Percentiles rank a stretch among this genome's conserved stretches.
phyloP scores from a whole-genome alignment of 2,113 vertebrate genomes.

The Rhagologus leucostigma region DNA sequence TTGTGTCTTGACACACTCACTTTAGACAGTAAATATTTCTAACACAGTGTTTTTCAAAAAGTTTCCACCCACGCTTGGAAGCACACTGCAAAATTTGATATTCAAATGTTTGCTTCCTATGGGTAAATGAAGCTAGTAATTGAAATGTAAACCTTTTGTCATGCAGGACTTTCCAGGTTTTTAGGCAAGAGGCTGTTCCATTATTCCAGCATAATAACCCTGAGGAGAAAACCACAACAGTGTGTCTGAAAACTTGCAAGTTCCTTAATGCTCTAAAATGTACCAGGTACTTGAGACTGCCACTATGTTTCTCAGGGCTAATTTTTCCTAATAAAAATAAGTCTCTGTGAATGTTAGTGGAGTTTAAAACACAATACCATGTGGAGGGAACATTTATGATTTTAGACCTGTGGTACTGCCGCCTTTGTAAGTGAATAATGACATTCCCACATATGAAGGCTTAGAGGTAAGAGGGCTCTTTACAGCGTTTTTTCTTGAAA shows the following conservation, averaged over 20 bases:
- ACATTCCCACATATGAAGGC: background rate
- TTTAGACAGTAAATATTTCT: background rate
- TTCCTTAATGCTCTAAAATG: background rate
- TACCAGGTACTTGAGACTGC: background rate
- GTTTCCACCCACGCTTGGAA: background rate
- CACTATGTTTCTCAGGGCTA: background rate
- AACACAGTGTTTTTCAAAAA: background rate
- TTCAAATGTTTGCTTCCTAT: conserved; percentile 1
- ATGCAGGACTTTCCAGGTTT: background rate
- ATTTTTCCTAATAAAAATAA: background rate
- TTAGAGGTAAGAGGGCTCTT: background rate
- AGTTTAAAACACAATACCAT: background rate
- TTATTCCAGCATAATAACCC: conserved; percentile 23
- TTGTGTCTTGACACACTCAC: background rate
- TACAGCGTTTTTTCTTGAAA: background rate
- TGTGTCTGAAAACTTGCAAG: background rate
- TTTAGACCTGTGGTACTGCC: background rate
- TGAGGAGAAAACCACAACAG: background rate
- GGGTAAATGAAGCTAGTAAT: background rate
- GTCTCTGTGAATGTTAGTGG: background rate
- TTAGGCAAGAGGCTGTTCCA: conserved; percentile 2
- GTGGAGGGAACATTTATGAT: background rate
- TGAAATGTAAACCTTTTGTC: conserved; percentile 45
- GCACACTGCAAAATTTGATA: background rate
- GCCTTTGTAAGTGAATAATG: background rate